Evolutionary conservation across 2,888 invertebrate genomes (phyloP).

Genomic region (Lumbricus terrestris): DNA sequence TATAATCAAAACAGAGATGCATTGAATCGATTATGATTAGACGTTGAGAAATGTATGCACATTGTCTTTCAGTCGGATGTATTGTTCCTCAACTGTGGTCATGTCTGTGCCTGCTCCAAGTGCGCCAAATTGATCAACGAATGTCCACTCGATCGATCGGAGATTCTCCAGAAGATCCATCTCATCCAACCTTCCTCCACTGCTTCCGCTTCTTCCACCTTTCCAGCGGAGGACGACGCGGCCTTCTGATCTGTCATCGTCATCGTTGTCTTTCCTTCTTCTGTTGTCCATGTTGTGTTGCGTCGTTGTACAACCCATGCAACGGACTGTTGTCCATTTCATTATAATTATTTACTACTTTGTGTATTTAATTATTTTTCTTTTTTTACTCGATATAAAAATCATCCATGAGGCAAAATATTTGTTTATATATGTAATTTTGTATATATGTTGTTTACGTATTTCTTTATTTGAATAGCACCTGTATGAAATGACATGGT

Average conservation of each 20-base stretch:
- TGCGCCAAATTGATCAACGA: constrained; percentile 69
- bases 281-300: neutral
- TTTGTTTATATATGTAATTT: no score
- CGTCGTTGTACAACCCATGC: neutral
- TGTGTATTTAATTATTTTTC: neutral
- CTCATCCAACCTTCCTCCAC: constrained; percentile 33
- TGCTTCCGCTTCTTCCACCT: neutral
- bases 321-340: neutral
- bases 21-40: no score
- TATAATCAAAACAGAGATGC: no score
- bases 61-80: constrained; percentile 69
- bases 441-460: no score
- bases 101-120: constrained; percentile 76
- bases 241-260: constrained; percentile 17
- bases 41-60: no score
- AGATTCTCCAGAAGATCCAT: constrained; percentile 62
- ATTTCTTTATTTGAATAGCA: neutral
- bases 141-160: constrained; percentile 78
- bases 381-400: no score
- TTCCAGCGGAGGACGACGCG: neutral
- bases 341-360: neutral
- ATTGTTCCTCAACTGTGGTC: constrained; percentile 83
- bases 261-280: neutral
- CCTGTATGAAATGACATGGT: neutral
- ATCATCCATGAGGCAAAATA: no score